Conservation (phyloP, 2,888 invertebrate genomes). For the Chloromyia formosa region DNA sequence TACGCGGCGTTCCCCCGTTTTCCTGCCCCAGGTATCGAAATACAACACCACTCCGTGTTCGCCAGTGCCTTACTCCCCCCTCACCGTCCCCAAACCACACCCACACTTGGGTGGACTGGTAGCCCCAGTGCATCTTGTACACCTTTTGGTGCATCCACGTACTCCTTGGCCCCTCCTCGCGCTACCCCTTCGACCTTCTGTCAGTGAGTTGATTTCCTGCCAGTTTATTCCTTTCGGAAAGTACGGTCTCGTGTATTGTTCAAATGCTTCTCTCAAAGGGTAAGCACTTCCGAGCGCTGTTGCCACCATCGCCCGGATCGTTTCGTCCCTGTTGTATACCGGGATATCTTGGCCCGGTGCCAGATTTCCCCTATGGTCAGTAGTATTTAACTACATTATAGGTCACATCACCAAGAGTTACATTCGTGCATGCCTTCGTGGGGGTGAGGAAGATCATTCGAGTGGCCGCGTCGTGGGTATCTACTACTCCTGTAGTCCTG, state of each 20-base stretch:
- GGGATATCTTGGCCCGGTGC: not conserved
- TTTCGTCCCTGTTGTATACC: not conserved
- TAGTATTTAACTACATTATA: not conserved
- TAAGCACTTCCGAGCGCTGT: not conserved
- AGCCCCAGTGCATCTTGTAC: too few relatives aligned
- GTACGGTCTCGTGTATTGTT: not conserved
- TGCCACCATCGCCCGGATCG: not conserved
- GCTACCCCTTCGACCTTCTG: too few relatives aligned
- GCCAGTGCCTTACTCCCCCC: too few relatives aligned
- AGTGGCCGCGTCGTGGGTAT: not conserved
- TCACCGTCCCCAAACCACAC: too few relatives aligned
- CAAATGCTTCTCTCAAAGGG: slow-evolving; percentile 2
- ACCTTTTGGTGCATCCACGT: too few relatives aligned
- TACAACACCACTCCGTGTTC: too few relatives aligned
- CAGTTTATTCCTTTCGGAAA: too few relatives aligned
- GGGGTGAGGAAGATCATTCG: not conserved
- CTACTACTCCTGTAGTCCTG: slow-evolving; percentile 3
- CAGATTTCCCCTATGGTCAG: not conserved
- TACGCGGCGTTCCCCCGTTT: too few relatives aligned
- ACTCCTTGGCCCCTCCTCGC: too few relatives aligned
- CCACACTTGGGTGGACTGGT: too few relatives aligned
- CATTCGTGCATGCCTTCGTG: not conserved
- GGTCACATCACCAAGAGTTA: not conserved
- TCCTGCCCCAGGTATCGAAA: too few relatives aligned
- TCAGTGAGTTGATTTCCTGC: too few relatives aligned